Evolutionary conservation across 53 echinoderm and acorn worm genomes (phyloP).

Genomic region (Zoroaster sp.): DNA sequence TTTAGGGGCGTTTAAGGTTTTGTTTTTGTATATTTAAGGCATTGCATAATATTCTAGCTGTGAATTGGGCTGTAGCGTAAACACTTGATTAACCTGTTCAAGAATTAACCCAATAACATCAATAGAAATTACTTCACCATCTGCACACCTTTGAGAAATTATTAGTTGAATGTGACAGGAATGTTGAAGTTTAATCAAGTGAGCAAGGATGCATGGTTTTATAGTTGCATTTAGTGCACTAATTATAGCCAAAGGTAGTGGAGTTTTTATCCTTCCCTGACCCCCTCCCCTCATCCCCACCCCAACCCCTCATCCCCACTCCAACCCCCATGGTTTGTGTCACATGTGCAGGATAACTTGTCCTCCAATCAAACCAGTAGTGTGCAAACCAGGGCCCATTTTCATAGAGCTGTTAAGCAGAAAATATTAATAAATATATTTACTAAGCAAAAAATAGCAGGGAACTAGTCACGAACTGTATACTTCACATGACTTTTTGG

Average conservation of each 20-base stretch:
- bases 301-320: background rate
- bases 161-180: background rate
- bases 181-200: background rate
- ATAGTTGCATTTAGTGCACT: no score
- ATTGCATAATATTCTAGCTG: background rate
- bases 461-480: no score
- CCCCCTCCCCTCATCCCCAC: background rate
- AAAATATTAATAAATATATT: no score
- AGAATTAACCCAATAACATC: background rate
- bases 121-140: background rate
- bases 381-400: no score
- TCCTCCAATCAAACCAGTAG: no score
- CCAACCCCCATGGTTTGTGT: background rate
- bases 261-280: background rate
- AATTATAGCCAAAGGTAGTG: background rate
- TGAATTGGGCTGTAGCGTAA: background rate
- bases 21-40: no score
- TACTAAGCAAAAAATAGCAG: no score
- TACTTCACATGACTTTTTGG: no score
- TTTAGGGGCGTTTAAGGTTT: no score
- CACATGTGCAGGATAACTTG: no score
- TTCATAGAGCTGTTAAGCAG: no score
- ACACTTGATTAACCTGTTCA: background rate
- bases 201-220: background rate
- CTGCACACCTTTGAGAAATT: background rate